Percentiles rank a stretch among this genome's conserved stretches.
phyloP scores from a whole-genome alignment of 2,888 invertebrate genomes.

The Arrhopalites spinosus region DNA sequence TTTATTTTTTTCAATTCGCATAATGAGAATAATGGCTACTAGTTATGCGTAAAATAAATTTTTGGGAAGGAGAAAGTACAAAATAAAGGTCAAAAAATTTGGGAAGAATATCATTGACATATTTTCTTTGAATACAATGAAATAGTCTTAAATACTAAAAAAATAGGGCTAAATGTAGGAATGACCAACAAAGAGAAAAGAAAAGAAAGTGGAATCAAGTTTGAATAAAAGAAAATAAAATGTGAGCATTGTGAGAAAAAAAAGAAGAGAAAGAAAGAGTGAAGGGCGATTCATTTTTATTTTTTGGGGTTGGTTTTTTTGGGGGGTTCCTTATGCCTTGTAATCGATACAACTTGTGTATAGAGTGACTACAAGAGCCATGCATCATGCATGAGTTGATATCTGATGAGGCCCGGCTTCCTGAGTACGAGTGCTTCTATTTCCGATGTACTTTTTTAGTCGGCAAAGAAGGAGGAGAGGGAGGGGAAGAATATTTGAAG shows the following conservation, averaged over 20 bases:
- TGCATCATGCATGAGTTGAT: slow-evolving; percentile 18
- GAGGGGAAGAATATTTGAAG: too few species aligned
- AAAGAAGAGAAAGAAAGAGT: background rate
- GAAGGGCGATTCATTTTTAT: background rate
- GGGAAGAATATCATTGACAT: too few species aligned
- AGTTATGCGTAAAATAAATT: too few species aligned
- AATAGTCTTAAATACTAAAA: too few species aligned
- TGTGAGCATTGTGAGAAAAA: background rate
- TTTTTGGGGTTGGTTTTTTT: background rate
- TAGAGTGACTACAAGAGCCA: background rate
- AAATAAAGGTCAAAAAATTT: too few species aligned
- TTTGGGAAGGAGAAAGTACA: too few species aligned
- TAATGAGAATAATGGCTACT: too few species aligned
- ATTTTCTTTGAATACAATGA: too few species aligned
- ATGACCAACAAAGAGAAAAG: background rate
- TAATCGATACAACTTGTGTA: background rate
- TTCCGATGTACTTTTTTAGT: slow-evolving; percentile 19
- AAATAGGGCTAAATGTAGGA: too few species aligned
- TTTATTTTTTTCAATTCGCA: too few species aligned
- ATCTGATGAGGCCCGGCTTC: slow-evolving; percentile 22
- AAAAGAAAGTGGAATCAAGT: background rate
- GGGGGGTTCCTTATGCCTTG: background rate
- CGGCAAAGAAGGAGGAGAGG: too few species aligned
- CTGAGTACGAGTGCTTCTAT: slow-evolving; percentile 17
- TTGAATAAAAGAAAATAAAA: background rate